Evolutionary conservation across 2,888 invertebrate genomes (phyloP).

Genomic region (Caenorhabditis wallacei): DNA sequence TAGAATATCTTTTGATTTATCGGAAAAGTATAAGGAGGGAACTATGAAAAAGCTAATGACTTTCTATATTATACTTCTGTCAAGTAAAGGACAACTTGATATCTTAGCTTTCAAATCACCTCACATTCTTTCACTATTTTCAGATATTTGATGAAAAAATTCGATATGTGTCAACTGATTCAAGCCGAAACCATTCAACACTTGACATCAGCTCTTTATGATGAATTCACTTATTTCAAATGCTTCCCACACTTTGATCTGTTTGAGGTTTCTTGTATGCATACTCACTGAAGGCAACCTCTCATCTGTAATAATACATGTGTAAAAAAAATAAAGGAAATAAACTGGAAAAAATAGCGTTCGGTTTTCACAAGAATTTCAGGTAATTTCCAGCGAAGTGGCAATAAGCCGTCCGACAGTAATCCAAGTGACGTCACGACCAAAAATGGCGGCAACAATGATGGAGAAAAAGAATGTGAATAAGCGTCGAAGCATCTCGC

Average conservation of each 20-base stretch:
- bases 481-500: slow-evolving; percentile 38
- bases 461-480: slow-evolving; percentile 19
- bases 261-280: slow-evolving; percentile 3
- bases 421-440: slow-evolving; percentile 32
- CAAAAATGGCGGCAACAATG: slow-evolving; percentile 54
- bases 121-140: slow-evolving; percentile 20
- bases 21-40: too few species aligned
- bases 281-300: too few species aligned
- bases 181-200: slow-evolving; percentile 54
- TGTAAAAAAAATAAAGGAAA: too few species aligned
- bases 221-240: slow-evolving; percentile 11
- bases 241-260: slow-evolving; percentile 17
- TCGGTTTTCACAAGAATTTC: slow-evolving; percentile 24
- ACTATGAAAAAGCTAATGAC: too few species aligned
- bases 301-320: too few species aligned
- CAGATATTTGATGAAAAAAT: slow-evolving; percentile 72
- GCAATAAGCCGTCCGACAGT: slow-evolving; percentile 46
- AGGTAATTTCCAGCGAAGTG: slow-evolving; percentile 59
- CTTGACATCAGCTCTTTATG: slow-evolving; percentile 59
- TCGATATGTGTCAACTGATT: slow-evolving; percentile 54
- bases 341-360: too few species aligned
- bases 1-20: background rate
- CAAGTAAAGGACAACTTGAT: too few species aligned
- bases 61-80: too few species aligned
- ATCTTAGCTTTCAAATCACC: too few species aligned